A percentile compares a stretch with the other conserved stretches of the same genome.
phyloP scores from a whole-genome alignment of 2,113 vertebrate genomes.

The Phasianus colchicus region DNA sequence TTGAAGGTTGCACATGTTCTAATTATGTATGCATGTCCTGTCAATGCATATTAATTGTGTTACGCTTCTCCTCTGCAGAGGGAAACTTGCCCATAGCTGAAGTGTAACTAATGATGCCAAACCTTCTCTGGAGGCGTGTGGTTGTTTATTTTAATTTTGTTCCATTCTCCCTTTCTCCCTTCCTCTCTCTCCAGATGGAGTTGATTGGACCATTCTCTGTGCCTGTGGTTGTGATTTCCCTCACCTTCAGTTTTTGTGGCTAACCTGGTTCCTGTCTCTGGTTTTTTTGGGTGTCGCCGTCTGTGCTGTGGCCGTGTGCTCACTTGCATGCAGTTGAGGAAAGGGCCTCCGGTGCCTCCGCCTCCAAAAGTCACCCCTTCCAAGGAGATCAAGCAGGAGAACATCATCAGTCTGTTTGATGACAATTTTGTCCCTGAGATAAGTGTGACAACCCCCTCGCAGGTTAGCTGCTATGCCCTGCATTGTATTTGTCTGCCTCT shows the following conservation, averaged over 20 bases:
- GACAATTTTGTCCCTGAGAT: conserved; percentile 92
- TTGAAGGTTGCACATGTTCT: conserved; percentile 74
- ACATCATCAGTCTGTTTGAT: conserved; percentile 97
- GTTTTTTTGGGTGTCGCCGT: conserved; percentile 75
- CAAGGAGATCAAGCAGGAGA: conserved; percentile 95
- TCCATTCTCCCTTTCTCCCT: neutral
- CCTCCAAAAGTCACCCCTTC: conserved; percentile 97
- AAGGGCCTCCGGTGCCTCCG: conserved; percentile 92
- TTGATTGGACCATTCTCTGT: conserved; percentile 14
- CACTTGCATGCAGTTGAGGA: conserved; percentile 88
- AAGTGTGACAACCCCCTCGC: conserved; percentile 95
- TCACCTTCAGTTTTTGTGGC: conserved; percentile 59
- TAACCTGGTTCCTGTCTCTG: conserved; percentile 80
- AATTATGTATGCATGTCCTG: conserved; percentile 73
- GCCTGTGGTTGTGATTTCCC: conserved; percentile 42
- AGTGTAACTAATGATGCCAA: conserved; percentile 77
- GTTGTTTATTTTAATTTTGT: neutral
- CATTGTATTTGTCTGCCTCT: conserved; percentile 46
- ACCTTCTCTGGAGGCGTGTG: conserved; percentile 67
- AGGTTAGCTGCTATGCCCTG: conserved; percentile 86
- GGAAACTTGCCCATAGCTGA: conserved; percentile 48
- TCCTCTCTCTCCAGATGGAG: conserved; percentile 13
- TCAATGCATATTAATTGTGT: conserved; percentile 76
- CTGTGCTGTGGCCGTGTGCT: conserved; percentile 63
- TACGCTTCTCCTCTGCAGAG: conserved; percentile 75